phyloP scores from a whole-genome alignment of 1,140 invertebrate genomes.

The Ostrea denselamellosa region DNA sequence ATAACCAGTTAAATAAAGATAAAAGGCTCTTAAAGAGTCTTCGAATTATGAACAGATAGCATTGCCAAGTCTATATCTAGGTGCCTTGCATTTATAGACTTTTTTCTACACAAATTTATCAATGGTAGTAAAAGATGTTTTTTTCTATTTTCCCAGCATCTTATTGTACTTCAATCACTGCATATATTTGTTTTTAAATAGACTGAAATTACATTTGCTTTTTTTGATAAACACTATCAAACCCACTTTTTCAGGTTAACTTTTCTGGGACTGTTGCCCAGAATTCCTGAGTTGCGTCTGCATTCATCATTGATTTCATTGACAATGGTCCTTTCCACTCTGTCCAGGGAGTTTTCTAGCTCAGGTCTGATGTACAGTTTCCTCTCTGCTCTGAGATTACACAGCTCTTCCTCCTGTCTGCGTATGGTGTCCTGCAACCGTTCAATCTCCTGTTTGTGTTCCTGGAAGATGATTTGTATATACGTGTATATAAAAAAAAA shows the following conservation, averaged over 20 bases:
- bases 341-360: constrained; percentile 66
- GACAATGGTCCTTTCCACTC: constrained; percentile 71
- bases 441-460: constrained; percentile 70
- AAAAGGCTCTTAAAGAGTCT: too few species aligned
- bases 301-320: constrained; percentile 77
- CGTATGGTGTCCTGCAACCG: constrained; percentile 67
- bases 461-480: constrained; percentile 57
- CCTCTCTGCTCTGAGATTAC: constrained; percentile 64
- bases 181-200: too few species aligned
- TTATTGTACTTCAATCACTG: too few species aligned
- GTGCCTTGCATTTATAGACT: too few species aligned
- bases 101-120: too few species aligned
- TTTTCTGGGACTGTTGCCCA: constrained; percentile 70
- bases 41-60: too few species aligned
- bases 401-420: constrained; percentile 69
- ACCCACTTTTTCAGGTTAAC: constrained; percentile 65
- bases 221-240: not conserved
- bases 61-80: too few species aligned
- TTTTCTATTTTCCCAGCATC: too few species aligned
- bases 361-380: constrained; percentile 60
- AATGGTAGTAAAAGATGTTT: too few species aligned
- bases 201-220: too few species aligned
- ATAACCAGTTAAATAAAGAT: too few species aligned
- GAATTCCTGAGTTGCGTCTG: constrained; percentile 64
- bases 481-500: too few species aligned